phyloP scores from a whole-genome alignment of 1,140 invertebrate species.

The Dryas iulia region DNA sequence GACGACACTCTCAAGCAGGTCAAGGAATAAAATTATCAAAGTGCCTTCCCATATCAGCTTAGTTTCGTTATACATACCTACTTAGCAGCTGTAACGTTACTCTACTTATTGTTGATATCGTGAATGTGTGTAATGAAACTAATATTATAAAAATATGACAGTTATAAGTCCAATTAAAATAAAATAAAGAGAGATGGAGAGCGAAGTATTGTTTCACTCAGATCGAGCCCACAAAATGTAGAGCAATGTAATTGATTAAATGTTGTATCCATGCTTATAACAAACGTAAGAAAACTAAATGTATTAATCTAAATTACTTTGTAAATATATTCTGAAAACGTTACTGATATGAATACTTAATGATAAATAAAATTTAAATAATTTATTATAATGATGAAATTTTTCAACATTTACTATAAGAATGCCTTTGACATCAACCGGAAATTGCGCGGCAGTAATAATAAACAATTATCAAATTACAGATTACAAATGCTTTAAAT shows the following conservation, averaged over 20 bases:
- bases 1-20: conserved; percentile 34
- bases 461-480: neutral
- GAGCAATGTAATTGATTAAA: too few relatives aligned
- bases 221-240: too few relatives aligned
- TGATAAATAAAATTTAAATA: too few relatives aligned
- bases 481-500: neutral
- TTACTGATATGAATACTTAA: too few relatives aligned
- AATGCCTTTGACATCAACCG: neutral
- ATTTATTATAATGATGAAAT: too few relatives aligned
- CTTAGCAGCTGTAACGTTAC: neutral
- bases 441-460: neutral
- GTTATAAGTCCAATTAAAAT: neutral
- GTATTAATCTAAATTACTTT: too few relatives aligned
- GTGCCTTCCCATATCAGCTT: conserved; percentile 18
- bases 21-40: conserved; percentile 39
- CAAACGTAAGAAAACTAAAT: too few relatives aligned
- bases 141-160: neutral
- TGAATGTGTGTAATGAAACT: neutral
- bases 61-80: neutral
- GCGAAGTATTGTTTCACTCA: too few relatives aligned
- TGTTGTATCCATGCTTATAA: too few relatives aligned
- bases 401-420: too few relatives aligned
- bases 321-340: too few relatives aligned
- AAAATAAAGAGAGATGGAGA: neutral
- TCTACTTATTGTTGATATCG: neutral